Base-by-base conservation (phyloP, 2,888 invertebrate species). In the Invenusta paracnida region DNA sequence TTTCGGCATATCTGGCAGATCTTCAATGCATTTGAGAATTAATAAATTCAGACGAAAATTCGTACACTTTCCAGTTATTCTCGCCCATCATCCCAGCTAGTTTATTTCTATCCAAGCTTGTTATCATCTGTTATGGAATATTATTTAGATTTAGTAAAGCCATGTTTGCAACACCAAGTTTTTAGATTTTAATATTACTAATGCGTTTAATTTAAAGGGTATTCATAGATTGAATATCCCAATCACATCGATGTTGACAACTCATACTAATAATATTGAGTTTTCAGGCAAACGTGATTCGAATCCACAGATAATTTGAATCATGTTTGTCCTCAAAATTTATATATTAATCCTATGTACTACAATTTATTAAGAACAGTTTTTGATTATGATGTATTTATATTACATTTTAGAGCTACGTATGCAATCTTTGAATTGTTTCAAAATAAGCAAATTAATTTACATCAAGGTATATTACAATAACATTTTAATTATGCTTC, bases 91-190 rank as follows among this genome's bases (percentile, higher is more conserved):
- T 23, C 73, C 73, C 5, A n/a, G 73, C 73, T 5, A 73, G 27
- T 23, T 73, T 23, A 25, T 73, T 73, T 5, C 73, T 73, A 73
- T 73, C 73, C 73, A 73, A 73, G 23, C 73, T 23, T 5, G 25
- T 73, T 73, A 73, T 73, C 73, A 73, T 73, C 17, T 25, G 73
- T 73, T 73, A 23, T 5, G 73, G 73, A 73, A 73, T 73, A 73
- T 73, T 73, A 73, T 73, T 73, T 73, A 73, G 73, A 73, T 73
- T 73, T 73, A 73, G 17, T 73, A 73, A 73, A 73, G 73, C 73
- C 73, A 73, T 73, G 73, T 73, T 73, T 5, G 73, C 73, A 73
- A n/a, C 25, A 73, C 5, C 73, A 73, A 73, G 17, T 73, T 73
- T 23, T 23, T 23, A 73, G 17, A 73, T 2, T 2, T 5, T 5